Evolutionary conservation across 1,140 invertebrate genomes (phyloP).

Genomic region (Macrocentrus cingulum): DNA sequence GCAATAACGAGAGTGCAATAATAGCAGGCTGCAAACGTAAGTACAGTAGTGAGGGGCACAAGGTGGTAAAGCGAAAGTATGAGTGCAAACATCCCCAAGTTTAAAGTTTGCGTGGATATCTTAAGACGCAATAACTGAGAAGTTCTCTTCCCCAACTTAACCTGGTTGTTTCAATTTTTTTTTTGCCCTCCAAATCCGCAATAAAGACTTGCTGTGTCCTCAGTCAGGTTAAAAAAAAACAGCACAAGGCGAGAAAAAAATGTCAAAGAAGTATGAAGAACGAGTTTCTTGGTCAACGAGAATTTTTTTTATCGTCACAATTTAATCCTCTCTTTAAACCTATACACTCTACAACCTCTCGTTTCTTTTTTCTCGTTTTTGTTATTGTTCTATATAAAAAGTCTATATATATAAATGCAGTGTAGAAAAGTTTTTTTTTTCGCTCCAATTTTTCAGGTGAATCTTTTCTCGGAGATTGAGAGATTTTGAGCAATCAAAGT

Average conservation of each 20-base stretch:
- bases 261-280: constrained; percentile 14
- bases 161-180: background rate
- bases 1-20: constrained; percentile 41
- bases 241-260: background rate
- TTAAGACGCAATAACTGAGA: constrained; percentile 40
- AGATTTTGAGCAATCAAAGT: too few relatives aligned
- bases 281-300: constrained; percentile 26
- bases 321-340: constrained; percentile 21
- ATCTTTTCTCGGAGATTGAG: too few relatives aligned
- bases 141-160: constrained; percentile 19
- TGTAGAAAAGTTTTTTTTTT: too few relatives aligned
- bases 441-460: too few relatives aligned
- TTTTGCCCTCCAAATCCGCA: constrained; percentile 22
- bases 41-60: background rate
- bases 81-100: constrained; percentile 29
- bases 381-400: too few relatives aligned
- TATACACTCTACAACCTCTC: constrained; percentile 13
- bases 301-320: constrained; percentile 23
- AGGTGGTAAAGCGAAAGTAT: background rate
- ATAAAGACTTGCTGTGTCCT: too few relatives aligned
- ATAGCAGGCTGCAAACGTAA: constrained; percentile 34
- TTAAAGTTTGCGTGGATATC: constrained; percentile 29
- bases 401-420: too few relatives aligned
- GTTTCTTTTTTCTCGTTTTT: too few relatives aligned
- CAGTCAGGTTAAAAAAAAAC: constrained; percentile 13